Evolutionary conservation across 92 coral and sea anemone genomes (phyloP).

Genomic region (Montipora capitata): DNA sequence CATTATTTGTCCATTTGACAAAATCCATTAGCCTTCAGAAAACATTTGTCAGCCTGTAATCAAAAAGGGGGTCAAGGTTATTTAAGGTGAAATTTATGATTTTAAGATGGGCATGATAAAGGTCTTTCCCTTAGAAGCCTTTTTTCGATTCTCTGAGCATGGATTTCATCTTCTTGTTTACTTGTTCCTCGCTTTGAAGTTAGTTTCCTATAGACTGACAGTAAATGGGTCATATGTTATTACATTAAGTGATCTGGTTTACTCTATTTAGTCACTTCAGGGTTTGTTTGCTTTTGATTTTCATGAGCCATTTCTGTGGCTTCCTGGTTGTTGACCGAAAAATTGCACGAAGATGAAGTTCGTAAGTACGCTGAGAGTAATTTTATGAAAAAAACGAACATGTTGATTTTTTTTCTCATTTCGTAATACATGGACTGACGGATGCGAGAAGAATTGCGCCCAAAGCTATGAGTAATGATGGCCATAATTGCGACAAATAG

Average conservation of each 20-base stretch:
- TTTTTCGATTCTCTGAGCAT: neutral
- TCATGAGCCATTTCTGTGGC: constrained; percentile 56
- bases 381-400: constrained; percentile 4
- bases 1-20: constrained; percentile 25
- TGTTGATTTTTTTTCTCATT: neutral
- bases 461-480: constrained; percentile 32
- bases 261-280: constrained; percentile 67
- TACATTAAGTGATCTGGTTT: constrained; percentile 63
- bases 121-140: neutral
- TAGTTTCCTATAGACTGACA: constrained; percentile 38
- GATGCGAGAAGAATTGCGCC: constrained; percentile 38
- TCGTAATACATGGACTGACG: constrained; percentile 13
- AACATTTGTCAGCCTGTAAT: constrained; percentile 50
- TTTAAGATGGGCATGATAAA: constrained; percentile 64
- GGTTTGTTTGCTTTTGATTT: constrained; percentile 68
- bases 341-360: constrained; percentile 27
- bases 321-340: constrained; percentile 64
- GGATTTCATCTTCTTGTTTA: neutral
- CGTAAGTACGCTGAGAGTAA: constrained; percentile 37
- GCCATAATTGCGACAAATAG: constrained; percentile 43
- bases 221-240: constrained; percentile 52
- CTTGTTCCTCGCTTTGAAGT: neutral
- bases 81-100: constrained; percentile 33
- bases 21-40: constrained; percentile 53
- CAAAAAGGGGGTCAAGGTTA: constrained; percentile 58